Base-by-base conservation (phyloP, 2,888 invertebrate genomes). In the Cantharis nigra region DNA sequence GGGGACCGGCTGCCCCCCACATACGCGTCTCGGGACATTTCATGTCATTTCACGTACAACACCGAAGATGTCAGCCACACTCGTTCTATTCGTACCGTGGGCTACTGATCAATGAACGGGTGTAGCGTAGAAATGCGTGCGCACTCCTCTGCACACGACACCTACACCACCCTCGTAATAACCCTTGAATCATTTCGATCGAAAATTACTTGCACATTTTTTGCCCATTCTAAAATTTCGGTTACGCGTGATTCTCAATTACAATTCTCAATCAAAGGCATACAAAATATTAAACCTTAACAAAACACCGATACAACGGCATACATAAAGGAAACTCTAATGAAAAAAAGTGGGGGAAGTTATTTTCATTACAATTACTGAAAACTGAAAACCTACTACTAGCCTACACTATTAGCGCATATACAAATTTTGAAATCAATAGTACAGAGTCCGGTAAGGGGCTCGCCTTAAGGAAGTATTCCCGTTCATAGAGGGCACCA, bases 1-100 rank as follows among this genome's bases (percentile, higher is more conserved):
- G 93, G 91, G 90, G 92, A 91, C 90, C 93, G 89, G 90, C 91
- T 89, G 89, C 91, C 89, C 91, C 89, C 89, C 87, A 89, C 89
- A 88, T 92, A 92, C 88, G 91, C 91, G 89, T 92, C 92, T 84
- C 92, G 90, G 86, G 92, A 92, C 92, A 91, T 91, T 86, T 89
- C 89, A 88, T 88, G 88, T 83, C 88, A 87, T 87, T 83, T 83
- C 84, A 84, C 81, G 70, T 78, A 76, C 79, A 76, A 72, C 76
- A 79, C 78, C 77, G 76, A 78, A 79, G 77, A 79, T 77, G 84
- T 84, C 84, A 84, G 81, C 85, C 85, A 81, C 84, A 83, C 83
- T 83, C 82, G 81, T 81, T 80, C 83, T 79, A 80, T 83, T 78
- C 78, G 74, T 70, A 76, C 75, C 80, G 82, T 78, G 78, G 78